Conservation (phyloP, 1,140 invertebrate species). For the Bombus breviceps region DNA sequence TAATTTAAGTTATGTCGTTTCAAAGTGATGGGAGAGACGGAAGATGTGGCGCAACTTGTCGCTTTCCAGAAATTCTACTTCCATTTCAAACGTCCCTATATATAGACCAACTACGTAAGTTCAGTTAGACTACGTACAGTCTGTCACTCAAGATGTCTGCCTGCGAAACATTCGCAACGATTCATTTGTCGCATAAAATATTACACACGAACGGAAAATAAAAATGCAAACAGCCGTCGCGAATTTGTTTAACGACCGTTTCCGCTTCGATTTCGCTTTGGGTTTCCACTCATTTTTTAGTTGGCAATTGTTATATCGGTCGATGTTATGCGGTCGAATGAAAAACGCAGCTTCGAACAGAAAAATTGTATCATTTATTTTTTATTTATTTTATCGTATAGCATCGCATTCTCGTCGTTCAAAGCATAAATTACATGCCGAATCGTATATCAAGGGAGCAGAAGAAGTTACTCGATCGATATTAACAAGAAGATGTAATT, state of each 20-base stretch:
- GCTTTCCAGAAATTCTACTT: slow-evolving; percentile 35
- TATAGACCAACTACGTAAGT: background rate
- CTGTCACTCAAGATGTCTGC: background rate
- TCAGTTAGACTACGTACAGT: background rate
- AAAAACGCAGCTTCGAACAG: no score
- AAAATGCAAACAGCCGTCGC: background rate
- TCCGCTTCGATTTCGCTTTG: background rate
- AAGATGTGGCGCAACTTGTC: background rate
- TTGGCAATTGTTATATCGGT: no score
- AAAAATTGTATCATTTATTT: background rate
- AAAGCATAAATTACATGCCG: background rate
- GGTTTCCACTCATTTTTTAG: no score
- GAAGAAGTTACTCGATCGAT: background rate
- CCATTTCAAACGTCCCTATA: slow-evolving; percentile 29
- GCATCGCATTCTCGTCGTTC: no score
- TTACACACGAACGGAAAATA: background rate
- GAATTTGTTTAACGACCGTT: background rate
- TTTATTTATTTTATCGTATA: background rate
- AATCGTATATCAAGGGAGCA: background rate
- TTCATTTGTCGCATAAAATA: background rate
- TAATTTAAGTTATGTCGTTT: slow-evolving; percentile 61
- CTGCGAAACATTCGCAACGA: background rate
- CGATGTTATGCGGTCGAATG: no score
- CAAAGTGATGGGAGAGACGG: background rate
- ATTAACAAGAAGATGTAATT: background rate